Percentiles rank a stretch among this genome's conserved stretches.
These are phyloP conservation scores for Sturmia bella DNA, from an alignment of 2,888 invertebrate species.

Conservation along the genomic window DNA sequence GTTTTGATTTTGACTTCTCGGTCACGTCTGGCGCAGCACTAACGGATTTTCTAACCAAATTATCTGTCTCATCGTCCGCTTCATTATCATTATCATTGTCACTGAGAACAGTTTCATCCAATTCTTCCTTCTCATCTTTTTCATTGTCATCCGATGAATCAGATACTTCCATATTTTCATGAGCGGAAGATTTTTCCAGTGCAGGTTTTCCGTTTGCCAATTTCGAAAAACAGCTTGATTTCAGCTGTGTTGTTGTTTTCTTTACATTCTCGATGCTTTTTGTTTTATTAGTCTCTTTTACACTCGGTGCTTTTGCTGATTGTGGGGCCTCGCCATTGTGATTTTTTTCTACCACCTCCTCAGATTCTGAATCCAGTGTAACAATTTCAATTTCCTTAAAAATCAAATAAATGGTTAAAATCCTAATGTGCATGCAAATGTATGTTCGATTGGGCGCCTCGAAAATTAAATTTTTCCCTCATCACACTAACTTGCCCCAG, in stretches of 20 bases:
- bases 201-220: background rate
- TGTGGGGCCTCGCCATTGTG: conserved; percentile 10
- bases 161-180: conserved; percentile 9
- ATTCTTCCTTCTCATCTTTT: conserved; percentile 16
- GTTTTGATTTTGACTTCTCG: conserved; percentile 30
- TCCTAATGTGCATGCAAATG: background rate
- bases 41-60: conserved; percentile 22
- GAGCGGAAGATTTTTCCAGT: background rate
- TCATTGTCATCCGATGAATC: conserved; percentile 43
- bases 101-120: conserved; percentile 30
- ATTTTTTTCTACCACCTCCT: conserved; percentile 23
- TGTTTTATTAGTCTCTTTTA: too few relatives aligned
- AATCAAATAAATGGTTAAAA: background rate
- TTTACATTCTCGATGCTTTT: conserved; percentile 1
- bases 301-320: background rate
- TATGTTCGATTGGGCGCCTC: background rate
- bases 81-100: conserved; percentile 46
- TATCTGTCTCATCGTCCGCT: conserved; percentile 54
- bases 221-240: background rate
- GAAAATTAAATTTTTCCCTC: too few relatives aligned
- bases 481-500: too few relatives aligned
- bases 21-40: conserved; percentile 38
- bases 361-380: conserved; percentile 42
- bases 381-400: conserved; percentile 40
- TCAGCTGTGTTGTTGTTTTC: background rate